Percentiles rank a stretch among this genome's conserved stretches.
Conservation (phyloP, 2,113 vertebrate species). For the Albula glossodonta region DNA sequence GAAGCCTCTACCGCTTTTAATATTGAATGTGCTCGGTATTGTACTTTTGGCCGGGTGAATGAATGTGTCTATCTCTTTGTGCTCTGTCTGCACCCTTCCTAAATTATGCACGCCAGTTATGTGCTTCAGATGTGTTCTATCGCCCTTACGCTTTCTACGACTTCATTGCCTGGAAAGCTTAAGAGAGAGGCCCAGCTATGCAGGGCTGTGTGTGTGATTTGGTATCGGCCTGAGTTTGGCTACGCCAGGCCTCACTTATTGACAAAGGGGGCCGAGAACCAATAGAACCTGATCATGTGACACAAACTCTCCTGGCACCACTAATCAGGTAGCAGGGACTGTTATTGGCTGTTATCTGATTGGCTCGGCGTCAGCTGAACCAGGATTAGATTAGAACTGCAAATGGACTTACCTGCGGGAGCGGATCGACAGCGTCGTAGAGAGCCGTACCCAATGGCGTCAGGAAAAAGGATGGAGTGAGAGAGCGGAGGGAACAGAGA, state of each 20-base stretch:
- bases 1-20: not conserved
- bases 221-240: not conserved
- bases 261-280: too few relatives aligned
- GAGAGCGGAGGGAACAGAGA: not conserved
- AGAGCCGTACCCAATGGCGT: not conserved
- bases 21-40: not conserved
- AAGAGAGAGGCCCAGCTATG: not conserved
- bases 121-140: not conserved
- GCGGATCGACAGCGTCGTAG: not conserved
- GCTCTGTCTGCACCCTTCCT: not conserved
- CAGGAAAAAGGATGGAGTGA: not conserved
- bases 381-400: not conserved
- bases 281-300: too few relatives aligned
- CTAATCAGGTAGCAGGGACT: not conserved
- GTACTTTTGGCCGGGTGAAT: not conserved
- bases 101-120: not conserved
- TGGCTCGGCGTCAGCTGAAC: not conserved
- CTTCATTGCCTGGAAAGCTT: not conserved
- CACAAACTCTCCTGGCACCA: too few relatives aligned
- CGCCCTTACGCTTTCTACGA: not conserved
- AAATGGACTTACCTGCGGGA: constrained; percentile 23
- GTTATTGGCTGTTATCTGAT: not conserved
- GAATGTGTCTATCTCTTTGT: not conserved
- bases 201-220: not conserved
- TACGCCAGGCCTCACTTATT: not conserved